phyloP scores from a whole-genome alignment of 2,113 vertebrate species.

The Tauraco erythrolophus region DNA sequence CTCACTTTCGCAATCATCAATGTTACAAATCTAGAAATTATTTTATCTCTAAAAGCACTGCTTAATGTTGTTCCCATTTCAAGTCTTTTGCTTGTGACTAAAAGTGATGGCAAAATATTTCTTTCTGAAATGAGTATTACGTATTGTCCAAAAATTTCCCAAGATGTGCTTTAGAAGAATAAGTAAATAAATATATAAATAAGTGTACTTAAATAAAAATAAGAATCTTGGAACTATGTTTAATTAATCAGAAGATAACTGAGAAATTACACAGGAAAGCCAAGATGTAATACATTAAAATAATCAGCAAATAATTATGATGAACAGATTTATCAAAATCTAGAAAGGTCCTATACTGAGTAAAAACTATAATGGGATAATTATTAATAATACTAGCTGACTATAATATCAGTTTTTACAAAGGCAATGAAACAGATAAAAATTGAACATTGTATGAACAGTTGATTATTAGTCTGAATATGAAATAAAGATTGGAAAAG shows the following conservation, averaged over 20 bases:
- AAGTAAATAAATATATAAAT: not conserved
- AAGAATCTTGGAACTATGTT: not conserved
- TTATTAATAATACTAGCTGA: conserved; percentile 16
- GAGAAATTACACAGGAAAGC: not conserved
- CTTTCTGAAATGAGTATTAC: not conserved
- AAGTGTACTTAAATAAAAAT: not conserved
- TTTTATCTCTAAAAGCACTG: not conserved
- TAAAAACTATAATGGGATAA: conserved; percentile 18
- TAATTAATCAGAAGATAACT: not conserved
- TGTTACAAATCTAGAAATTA: not conserved
- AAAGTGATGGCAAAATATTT: not conserved
- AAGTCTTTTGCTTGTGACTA: not conserved
- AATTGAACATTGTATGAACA: conserved; percentile 1
- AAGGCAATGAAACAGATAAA: conserved; percentile 32
- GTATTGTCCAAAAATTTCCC: not conserved
- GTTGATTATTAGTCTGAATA: not conserved
- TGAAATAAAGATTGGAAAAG: not conserved
- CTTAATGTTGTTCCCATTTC: not conserved
- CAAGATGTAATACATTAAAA: not conserved
- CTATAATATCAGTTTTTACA: conserved; percentile 12
- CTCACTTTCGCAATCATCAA: not conserved
- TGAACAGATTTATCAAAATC: conserved; percentile 52
- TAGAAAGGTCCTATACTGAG: conserved; percentile 7
- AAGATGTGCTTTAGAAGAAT: not conserved
- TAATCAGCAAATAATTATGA: conserved; percentile 40